Conservation (phyloP, 2,797 vertebrate genomes). For the Dendrocincla tyrannina region DNA sequence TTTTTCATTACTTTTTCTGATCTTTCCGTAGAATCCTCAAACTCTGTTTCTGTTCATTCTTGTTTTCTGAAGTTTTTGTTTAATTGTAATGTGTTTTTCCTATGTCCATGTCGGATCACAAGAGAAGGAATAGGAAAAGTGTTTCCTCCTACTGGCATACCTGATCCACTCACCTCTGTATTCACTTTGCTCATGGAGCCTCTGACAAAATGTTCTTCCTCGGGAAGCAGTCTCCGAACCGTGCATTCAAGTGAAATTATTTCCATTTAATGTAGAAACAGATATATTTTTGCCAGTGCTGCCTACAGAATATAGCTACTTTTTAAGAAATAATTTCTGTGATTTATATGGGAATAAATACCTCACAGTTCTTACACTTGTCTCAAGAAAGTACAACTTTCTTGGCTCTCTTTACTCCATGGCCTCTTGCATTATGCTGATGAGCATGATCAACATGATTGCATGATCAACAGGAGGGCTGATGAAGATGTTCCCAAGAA, state of each 20-base stretch:
- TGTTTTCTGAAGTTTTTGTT: neutral
- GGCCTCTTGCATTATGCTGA: neutral
- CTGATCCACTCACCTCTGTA: neutral
- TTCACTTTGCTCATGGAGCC: neutral
- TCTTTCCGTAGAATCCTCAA: neutral
- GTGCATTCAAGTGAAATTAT: neutral
- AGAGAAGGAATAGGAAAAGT: neutral
- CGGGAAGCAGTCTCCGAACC: fast-evolving
- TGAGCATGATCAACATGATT: neutral
- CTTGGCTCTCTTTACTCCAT: neutral
- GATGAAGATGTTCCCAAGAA: neutral
- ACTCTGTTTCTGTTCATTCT: neutral
- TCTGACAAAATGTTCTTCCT: neutral
- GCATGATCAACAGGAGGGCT: neutral
- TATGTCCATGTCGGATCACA: neutral
- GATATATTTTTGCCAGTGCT: neutral
- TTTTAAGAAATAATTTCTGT: neutral
- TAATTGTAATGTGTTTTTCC: neutral
- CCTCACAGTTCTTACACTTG: neutral
- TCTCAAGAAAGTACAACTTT: neutral
- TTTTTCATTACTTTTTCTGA: neutral
- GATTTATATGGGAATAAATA: neutral
- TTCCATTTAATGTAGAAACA: neutral
- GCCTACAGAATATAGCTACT: neutral
- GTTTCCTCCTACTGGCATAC: neutral